A percentile compares a stretch with the other conserved stretches of the same genome.
Conservation (phyloP, 2,797 vertebrate species). For the Tarsius wallacei region DNA sequence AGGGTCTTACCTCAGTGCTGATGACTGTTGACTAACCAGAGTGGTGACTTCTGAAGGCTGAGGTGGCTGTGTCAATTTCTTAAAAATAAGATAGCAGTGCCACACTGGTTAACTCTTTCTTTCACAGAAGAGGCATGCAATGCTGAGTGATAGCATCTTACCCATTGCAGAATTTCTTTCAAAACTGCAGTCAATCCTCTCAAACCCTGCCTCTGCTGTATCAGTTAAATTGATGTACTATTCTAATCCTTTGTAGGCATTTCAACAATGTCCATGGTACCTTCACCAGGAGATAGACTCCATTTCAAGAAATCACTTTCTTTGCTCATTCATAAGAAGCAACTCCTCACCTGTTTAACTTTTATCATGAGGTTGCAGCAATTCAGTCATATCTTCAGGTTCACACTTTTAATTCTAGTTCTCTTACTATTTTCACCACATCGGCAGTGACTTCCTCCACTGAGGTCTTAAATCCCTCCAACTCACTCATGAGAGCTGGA, state of each 20-base stretch:
- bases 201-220: neutral
- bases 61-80: neutral
- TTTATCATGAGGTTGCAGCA: neutral
- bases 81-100: neutral
- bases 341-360: neutral
- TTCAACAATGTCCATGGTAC: neutral
- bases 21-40: neutral
- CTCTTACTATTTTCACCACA: neutral
- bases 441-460: neutral
- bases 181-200: neutral
- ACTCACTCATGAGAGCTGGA: neutral
- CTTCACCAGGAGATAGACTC: neutral
- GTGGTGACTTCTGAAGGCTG: neutral
- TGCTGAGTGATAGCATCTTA: neutral
- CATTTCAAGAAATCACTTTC: neutral
- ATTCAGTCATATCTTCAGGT: neutral
- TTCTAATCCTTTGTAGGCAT: neutral
- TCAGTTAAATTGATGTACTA: neutral
- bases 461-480: neutral
- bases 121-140: neutral
- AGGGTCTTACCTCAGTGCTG: neutral
- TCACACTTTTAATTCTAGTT: neutral
- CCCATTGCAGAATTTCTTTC: neutral
- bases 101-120: neutral
- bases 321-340: neutral